Conservation (phyloP, 2,797 vertebrate genomes). For the Ibycter americanus region DNA sequence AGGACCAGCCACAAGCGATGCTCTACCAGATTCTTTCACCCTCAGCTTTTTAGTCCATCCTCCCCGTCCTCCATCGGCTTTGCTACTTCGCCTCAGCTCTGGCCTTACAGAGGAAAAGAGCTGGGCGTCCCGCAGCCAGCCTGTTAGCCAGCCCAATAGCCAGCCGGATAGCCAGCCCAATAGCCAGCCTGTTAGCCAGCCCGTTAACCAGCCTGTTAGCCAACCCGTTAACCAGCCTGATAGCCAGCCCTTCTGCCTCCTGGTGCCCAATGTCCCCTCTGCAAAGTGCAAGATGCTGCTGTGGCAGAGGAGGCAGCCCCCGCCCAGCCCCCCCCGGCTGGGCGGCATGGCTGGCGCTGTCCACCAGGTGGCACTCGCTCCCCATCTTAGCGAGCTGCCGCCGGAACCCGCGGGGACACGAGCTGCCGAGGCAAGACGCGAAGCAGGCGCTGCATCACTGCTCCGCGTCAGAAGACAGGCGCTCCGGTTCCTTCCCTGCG, state of each 20-base stretch:
- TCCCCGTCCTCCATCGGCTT: background rate
- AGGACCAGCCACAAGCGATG: background rate
- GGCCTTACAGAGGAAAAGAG: accelerated
- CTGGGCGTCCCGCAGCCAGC: background rate
- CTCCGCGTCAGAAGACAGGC: accelerated
- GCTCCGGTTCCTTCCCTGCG: background rate
- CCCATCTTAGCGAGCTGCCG: background rate
- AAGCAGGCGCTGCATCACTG: no score
- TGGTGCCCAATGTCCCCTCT: background rate
- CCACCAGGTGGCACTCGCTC: slow-evolving; percentile 58
- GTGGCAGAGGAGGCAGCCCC: background rate
- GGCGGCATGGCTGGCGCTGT: background rate
- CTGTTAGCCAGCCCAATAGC: no score
- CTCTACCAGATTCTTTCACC: background rate
- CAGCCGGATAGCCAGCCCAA: no score
- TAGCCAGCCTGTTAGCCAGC: no score
- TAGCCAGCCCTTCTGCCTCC: background rate
- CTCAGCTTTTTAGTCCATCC: accelerated
- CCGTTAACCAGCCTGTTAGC: no score
- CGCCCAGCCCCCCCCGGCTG: accelerated
- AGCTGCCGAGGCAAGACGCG: background rate
- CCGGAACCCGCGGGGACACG: background rate
- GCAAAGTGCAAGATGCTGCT: background rate
- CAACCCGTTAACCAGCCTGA: no score
- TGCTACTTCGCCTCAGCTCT: background rate